A percentile compares a stretch with the other conserved stretches of the same genome.
phyloP scores from a whole-genome alignment of 2,888 invertebrate genomes.

The Ectropis crepuscularia region DNA sequence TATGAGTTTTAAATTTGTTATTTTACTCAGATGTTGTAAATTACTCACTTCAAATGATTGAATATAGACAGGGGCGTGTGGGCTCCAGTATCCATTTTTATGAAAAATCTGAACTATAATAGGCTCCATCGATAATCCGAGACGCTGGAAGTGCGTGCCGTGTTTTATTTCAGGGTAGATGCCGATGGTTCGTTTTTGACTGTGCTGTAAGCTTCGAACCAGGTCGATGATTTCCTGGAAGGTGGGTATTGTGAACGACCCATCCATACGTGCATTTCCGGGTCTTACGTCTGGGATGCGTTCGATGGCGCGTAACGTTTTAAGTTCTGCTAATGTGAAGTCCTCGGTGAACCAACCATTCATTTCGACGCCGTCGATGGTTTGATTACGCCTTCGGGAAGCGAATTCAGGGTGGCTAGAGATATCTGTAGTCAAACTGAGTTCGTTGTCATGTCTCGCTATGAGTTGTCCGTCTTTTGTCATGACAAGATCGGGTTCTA shows the following conservation, averaged over 20 bases:
- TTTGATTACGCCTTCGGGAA: constrained; percentile 59
- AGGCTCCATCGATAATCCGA: constrained; percentile 68
- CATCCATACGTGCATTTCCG: constrained; percentile 70
- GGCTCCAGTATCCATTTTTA: constrained; percentile 63
- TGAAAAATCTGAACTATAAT: constrained; percentile 64
- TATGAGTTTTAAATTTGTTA: constrained; percentile 65
- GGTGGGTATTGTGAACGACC: constrained; percentile 65
- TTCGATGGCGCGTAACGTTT: constrained; percentile 67
- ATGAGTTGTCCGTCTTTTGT: constrained; percentile 69
- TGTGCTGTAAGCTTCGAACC: constrained; percentile 65
- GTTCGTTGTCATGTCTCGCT: constrained; percentile 74
- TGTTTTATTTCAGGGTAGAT: constrained; percentile 78
- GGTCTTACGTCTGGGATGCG: constrained; percentile 66
- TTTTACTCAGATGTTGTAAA: constrained; percentile 65
- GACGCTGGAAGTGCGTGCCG: constrained; percentile 62
- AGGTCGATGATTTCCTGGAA: constrained; percentile 74
- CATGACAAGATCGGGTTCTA: constrained; percentile 77
- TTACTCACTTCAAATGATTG: constrained; percentile 77
- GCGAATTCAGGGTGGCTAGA: constrained; percentile 63
- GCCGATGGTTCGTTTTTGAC: constrained; percentile 67
- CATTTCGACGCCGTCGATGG: constrained; percentile 58
- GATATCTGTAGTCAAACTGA: constrained; percentile 68
- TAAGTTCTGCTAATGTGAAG: constrained; percentile 73
- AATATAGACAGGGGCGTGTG: constrained; percentile 66
- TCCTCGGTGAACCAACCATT: constrained; percentile 78